Evolutionary conservation across 2,113 vertebrate genomes (phyloP).

Genomic region (Prunella himalayana): DNA sequence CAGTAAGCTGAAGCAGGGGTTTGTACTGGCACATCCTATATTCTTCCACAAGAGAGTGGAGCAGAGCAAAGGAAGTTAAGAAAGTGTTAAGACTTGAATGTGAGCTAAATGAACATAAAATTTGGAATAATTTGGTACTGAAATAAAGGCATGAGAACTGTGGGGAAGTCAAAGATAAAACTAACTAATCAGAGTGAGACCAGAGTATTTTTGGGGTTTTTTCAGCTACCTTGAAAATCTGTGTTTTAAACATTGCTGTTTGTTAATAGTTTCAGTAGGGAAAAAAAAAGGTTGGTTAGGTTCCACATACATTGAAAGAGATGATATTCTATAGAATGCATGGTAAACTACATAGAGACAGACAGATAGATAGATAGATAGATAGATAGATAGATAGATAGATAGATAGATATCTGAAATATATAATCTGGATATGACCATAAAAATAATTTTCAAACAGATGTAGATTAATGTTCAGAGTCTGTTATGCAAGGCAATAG

Average conservation of each 20-base stretch:
- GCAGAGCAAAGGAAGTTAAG: neutral
- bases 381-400: neutral
- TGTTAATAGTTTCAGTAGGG: neutral
- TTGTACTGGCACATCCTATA: neutral
- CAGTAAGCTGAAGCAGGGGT: neutral
- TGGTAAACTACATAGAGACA: neutral
- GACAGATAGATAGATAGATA: neutral
- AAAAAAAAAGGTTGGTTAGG: neutral
- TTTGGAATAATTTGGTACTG: neutral
- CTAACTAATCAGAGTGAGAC: neutral
- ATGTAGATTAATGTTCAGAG: neutral
- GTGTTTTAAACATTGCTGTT: neutral
- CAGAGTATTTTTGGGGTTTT: neutral
- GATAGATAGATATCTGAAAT: neutral
- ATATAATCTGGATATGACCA: rapidly evolving
- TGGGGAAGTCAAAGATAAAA: neutral
- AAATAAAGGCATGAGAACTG: neutral
- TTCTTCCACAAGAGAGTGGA: neutral
- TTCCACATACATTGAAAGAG: neutral
- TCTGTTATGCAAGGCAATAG: neutral
- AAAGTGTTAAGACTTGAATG: neutral
- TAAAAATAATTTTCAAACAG: neutral
- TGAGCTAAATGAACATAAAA: neutral
- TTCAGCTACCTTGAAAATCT: neutral
- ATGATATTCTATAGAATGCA: neutral